phyloP scores from a whole-genome alignment of 2,113 vertebrate species.

The Pseudorectes ferrugineus region DNA sequence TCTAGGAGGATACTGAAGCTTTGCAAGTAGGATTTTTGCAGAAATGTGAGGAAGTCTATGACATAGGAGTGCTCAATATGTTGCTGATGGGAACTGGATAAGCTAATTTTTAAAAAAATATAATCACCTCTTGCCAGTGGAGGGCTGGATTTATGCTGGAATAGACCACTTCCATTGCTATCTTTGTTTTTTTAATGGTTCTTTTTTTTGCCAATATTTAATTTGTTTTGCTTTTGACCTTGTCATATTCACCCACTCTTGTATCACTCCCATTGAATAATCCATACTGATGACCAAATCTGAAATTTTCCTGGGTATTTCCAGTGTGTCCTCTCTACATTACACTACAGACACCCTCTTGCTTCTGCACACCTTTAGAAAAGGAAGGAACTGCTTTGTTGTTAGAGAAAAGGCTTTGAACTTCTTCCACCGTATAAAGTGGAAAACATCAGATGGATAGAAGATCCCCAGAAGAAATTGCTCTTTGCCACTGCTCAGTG shows the following conservation, averaged over 20 bases:
- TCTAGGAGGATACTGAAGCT: not conserved
- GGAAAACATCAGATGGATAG: not conserved
- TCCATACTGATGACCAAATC: not conserved
- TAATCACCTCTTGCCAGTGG: not conserved
- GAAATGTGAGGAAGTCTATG: not conserved
- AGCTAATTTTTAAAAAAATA: accelerated
- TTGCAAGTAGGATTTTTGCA: not conserved
- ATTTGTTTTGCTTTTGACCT: not conserved
- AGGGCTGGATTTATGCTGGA: not conserved
- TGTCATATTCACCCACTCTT: accelerated
- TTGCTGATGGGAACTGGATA: not conserved
- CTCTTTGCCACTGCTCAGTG: not conserved
- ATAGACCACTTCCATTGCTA: not conserved
- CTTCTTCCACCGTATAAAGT: not conserved
- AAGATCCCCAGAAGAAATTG: not conserved
- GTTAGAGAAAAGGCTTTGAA: not conserved
- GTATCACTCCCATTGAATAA: not conserved
- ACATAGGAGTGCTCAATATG: not conserved
- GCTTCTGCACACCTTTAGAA: not conserved
- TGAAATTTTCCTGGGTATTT: not conserved
- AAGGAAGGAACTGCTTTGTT: not conserved
- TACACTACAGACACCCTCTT: not conserved
- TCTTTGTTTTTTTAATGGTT: not conserved
- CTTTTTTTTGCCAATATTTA: not conserved
- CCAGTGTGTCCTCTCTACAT: not conserved